Evolutionary conservation across 2,888 invertebrate genomes (phyloP), one percentile per base, ranked within the genome.

Genomic region (Calliopum simillimum): DNA sequence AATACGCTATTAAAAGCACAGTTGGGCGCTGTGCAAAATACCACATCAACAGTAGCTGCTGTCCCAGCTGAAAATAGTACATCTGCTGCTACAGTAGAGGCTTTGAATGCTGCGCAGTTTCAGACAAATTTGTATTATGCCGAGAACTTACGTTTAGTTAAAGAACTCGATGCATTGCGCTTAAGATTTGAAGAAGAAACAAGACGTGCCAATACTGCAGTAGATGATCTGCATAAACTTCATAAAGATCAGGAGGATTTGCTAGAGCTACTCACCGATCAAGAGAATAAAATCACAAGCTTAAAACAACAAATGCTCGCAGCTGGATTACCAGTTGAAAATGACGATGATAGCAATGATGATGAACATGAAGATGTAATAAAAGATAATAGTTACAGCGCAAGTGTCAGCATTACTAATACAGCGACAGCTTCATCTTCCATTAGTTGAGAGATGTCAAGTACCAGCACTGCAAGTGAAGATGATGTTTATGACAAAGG

Each of bases 241-340:
- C 91, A 90, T 81, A 94, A 92, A 81, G 98, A 99, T 81, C 98
- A 98, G 84, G 98, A 99, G 77, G 97, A 98, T 86, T 86, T 99
- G 73, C 86, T 99, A 69, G 93, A 95, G 80, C 86, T 99, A 70
- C 87, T 99, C 49, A 93, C 95, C 0, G 96, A 98, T 84, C 97
- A 98, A 88, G 98, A 86, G 72, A 82, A 82, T 66, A 93, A 93
- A 84, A 86, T 95, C 47, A 88, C 87, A 58, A 87, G 89, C 64
- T 94, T 92, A 84, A 92, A 90, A 78, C 84, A 88, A 76, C 88
- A 88, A 61, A 81, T 92, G 25, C 75, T 86, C 14, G 86, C 88
- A 0, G 86, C 90, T 25, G 92, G 84, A 14, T 70, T 80, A 46
- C 66, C 76, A 0, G 73, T 79, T 1, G 79, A 79, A 1, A 89